Evolutionary conservation across 2,888 invertebrate species (phyloP).

Genomic region (Meiosimyza decipiens): DNA sequence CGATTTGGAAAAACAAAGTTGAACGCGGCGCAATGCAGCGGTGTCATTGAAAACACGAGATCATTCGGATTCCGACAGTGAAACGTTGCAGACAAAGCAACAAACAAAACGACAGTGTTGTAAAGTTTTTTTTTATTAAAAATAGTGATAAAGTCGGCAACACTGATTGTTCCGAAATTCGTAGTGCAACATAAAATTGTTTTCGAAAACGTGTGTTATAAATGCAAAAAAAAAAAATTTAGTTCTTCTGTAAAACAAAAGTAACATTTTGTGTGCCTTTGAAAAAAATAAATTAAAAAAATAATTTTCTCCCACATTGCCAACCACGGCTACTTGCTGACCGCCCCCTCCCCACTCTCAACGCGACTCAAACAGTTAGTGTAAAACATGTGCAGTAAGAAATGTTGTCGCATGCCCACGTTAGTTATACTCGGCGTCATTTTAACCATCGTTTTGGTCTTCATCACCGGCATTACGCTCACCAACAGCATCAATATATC

Average conservation of each 20-base stretch:
- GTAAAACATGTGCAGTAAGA: conserved; percentile 63
- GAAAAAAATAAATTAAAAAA: neutral
- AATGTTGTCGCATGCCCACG: conserved; percentile 66
- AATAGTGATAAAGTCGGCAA: neutral
- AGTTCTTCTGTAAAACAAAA: conserved; percentile 21
- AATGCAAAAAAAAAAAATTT: conserved; percentile 10
- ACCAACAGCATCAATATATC: conserved; percentile 66
- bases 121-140: neutral
- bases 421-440: conserved; percentile 66
- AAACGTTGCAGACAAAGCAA: conserved; percentile 47
- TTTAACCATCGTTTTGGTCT: conserved; percentile 68
- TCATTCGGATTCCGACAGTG: conserved; percentile 53
- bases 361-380: neutral
- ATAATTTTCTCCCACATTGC: neutral
- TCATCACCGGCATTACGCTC: conserved; percentile 69
- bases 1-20: neutral
- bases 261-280: conserved; percentile 19
- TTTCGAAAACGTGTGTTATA: neutral
- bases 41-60: conserved; percentile 6
- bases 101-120: conserved; percentile 6
- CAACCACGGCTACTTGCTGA: neutral
- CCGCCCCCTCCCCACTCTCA: neutral
- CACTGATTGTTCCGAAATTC: conserved; percentile 9
- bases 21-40: neutral
- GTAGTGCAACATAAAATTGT: conserved; percentile 24